A percentile compares a stretch with the other conserved stretches of the same genome.
These are phyloP conservation scores for Suricata suricatta DNA, from an alignment of 2,113 vertebrate species.

Conservation along the genomic window DNA sequence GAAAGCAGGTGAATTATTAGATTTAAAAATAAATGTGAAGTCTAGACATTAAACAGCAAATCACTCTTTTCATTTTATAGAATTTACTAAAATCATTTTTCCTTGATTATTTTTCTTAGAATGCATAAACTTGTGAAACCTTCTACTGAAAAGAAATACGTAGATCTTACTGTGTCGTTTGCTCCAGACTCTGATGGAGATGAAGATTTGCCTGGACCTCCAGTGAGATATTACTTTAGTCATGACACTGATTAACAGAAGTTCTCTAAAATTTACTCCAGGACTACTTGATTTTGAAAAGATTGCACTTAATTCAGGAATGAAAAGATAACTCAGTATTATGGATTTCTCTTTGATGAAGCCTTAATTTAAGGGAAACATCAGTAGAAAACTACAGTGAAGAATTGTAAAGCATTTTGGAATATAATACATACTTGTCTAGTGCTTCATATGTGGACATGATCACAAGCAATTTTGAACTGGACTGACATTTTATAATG, in stretches of 20 bases:
- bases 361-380: slow-evolving; percentile 85
- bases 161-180: slow-evolving; percentile 98
- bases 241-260: slow-evolving; percentile 83
- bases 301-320: slow-evolving; percentile 75
- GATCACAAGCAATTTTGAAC: slow-evolving; percentile 66
- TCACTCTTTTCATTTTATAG: slow-evolving; percentile 26
- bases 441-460: slow-evolving; percentile 52
- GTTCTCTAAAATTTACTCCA: slow-evolving; percentile 73
- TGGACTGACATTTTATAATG: slow-evolving; percentile 69
- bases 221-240: slow-evolving; percentile 96
- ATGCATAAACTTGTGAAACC: slow-evolving; percentile 99
- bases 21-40: slow-evolving; percentile 46
- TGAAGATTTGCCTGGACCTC: slow-evolving; percentile 96
- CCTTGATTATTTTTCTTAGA: slow-evolving; percentile 84
- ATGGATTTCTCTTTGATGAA: slow-evolving; percentile 82
- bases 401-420: slow-evolving; percentile 75
- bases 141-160: slow-evolving; percentile 93
- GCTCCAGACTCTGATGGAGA: slow-evolving; percentile 94
- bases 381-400: slow-evolving; percentile 77
- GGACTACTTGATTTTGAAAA: slow-evolving; percentile 77
- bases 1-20: neutral
- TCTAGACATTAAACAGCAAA: neutral
- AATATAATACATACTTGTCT: slow-evolving; percentile 70
- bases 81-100: slow-evolving; percentile 46
- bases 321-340: slow-evolving; percentile 78